Base-by-base conservation (phyloP, 2,113 vertebrate species). In the Sterrhoptilus dennistouni region DNA sequence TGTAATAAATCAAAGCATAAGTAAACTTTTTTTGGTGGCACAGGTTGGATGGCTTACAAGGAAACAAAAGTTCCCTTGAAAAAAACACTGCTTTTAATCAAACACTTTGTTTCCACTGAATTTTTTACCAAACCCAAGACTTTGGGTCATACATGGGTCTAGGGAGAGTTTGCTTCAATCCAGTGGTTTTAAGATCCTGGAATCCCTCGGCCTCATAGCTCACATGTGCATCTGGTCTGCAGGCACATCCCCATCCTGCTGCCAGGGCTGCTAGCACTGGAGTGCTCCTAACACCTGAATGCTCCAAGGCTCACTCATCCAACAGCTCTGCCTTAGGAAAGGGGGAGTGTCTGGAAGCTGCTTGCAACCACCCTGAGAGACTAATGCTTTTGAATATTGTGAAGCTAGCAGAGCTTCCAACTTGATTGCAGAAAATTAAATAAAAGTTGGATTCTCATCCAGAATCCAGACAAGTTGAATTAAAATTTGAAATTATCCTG, bases 1-100 rank as follows among this genome's bases (percentile, higher is more conserved):
- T 54, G 40, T 75, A 85, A 95, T 80, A 93, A 93, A 93, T 94
- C 79, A 81, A 88, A 53, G 22, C 60, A 85, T 56, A 94, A 90
- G 86, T 2, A 9, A 44, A 22, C 5, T 69, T 82, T 52, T 87
- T 85, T 91, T 2, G 25, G 82, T 70, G 60, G 72, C 3, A 6
- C 27, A 38, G 11, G n/a, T 68, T 95, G 80, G 76, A 95, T 81
- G 56, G 28, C 52, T 78, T 74, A 86, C 50, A 69, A 79, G 78
- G 75, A 93, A 91, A 74, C 8, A 61, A 59, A 33, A 27, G 4
- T 59, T 93, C 77, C 44, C 49, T 64, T 85, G 49, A 31, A 87
- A 79, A 92, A 14, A 12, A 6, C 15, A 38, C 9, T 33, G 45
- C 20, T 95, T 93, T 88, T 85, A 42, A 88, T 64, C 25, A 78